Conservation (phyloP, 2,888 invertebrate genomes). For the Lamproptera curius region DNA sequence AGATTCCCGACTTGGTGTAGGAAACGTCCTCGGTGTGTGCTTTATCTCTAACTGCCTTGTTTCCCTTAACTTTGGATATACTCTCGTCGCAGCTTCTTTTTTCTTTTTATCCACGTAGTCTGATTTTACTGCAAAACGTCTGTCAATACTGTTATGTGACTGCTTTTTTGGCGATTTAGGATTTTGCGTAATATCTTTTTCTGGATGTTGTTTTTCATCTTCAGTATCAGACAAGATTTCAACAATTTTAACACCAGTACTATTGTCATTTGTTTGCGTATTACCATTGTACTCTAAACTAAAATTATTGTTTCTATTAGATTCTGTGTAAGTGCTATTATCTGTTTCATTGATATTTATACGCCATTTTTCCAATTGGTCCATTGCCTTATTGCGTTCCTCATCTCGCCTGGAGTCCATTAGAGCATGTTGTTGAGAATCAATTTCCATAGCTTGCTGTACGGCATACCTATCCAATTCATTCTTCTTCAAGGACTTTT, state of each 20-base stretch:
- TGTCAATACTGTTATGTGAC: conserved; percentile 30
- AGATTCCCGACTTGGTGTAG: conserved; percentile 90
- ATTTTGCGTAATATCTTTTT: conserved; percentile 17
- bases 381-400: conserved; percentile 81
- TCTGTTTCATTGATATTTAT: too few species aligned
- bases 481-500: conserved; percentile 68
- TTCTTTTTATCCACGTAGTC: conserved; percentile 59
- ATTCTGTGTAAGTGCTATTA: conserved; percentile 17
- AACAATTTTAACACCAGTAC: conserved; percentile 37
- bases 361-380: conserved; percentile 81
- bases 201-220: conserved; percentile 30
- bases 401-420: conserved; percentile 81
- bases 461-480: conserved; percentile 76
- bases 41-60: conserved; percentile 79
- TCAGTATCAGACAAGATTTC: conserved; percentile 41
- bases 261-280: conserved; percentile 22
- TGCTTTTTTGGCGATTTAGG: conserved; percentile 27
- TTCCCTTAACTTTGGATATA: conserved; percentile 77
- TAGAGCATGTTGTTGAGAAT: conserved; percentile 69
- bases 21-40: conserved; percentile 87
- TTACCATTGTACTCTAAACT: not conserved
- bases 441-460: conserved; percentile 69
- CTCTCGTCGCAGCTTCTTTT: conserved; percentile 50
- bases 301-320: conserved; percentile 14
- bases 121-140: conserved; percentile 47